These are phyloP conservation scores for Festucalex cinctus DNA, from an alignment of 2,113 vertebrate genomes.

Conservation along the genomic window DNA sequence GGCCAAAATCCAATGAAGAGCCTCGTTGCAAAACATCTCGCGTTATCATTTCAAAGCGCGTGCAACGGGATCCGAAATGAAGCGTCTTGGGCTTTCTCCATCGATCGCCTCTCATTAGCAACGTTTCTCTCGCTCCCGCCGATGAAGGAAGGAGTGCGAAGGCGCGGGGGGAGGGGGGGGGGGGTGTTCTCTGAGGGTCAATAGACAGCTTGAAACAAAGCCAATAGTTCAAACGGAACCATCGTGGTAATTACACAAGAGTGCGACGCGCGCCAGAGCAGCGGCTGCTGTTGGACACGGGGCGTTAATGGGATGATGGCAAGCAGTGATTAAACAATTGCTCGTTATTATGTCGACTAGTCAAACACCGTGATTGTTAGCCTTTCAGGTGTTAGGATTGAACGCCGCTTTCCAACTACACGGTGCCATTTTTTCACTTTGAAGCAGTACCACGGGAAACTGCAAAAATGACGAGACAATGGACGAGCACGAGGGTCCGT, in stretches of 20 bases:
- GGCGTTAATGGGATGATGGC: slow-evolving; percentile 1
- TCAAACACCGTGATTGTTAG: background rate
- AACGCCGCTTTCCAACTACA: background rate
- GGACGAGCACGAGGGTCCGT: background rate
- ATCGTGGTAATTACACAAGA: slow-evolving; percentile 44
- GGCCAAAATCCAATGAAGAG: background rate
- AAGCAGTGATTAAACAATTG: background rate
- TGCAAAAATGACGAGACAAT: background rate
- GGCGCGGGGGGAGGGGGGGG: background rate
- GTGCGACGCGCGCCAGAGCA: slow-evolving; percentile 23
- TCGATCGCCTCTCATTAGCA: slow-evolving; percentile 62
- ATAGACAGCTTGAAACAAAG: slow-evolving; percentile 48
- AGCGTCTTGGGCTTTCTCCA: slow-evolving; percentile 38
- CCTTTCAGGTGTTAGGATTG: background rate
- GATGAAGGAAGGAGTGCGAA: background rate
- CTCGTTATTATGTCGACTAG: background rate
- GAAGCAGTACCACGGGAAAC: background rate
- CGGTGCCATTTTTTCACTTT: no score
- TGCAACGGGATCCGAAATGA: background rate
- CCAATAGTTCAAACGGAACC: slow-evolving; percentile 48
- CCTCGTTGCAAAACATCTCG: background rate
- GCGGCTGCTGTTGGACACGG: background rate
- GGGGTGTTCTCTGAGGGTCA: slow-evolving; percentile 34
- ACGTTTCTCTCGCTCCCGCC: slow-evolving; percentile 35
- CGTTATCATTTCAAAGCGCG: background rate